These are phyloP conservation scores for Amblyraja radiata DNA, from an alignment of 2,797 vertebrate genomes.

Conservation along the genomic window DNA sequence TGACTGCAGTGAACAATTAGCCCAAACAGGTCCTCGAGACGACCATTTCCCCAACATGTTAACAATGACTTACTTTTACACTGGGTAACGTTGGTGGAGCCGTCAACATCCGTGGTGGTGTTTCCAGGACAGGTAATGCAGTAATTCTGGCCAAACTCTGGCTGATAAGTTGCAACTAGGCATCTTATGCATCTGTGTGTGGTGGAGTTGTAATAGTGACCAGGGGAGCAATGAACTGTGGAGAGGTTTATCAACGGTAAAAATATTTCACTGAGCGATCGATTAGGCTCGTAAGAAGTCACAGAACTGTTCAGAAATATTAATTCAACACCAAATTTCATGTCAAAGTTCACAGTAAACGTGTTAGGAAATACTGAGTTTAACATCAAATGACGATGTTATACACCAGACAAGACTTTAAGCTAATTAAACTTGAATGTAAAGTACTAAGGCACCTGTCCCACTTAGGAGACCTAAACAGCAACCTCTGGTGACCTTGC, in stretches of 20 bases:
- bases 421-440: neutral
- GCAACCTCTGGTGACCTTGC: too few relatives aligned
- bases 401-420: neutral
- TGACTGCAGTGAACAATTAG: neutral
- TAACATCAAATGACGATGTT: neutral
- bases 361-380: neutral
- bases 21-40: neutral
- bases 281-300: neutral
- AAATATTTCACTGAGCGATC: neutral
- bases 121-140: slow-evolving; percentile 88
- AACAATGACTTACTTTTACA: slow-evolving; percentile 80
- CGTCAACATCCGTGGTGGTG: slow-evolving; percentile 93
- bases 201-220: slow-evolving; percentile 86
- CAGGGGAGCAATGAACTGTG: slow-evolving; percentile 88
- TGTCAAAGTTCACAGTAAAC: neutral
- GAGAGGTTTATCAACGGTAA: slow-evolving; percentile 22
- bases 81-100: slow-evolving; percentile 86
- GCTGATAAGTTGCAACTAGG: slow-evolving; percentile 81
- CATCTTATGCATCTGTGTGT: slow-evolving; percentile 89
- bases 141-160: slow-evolving; percentile 89
- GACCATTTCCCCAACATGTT: too few relatives aligned
- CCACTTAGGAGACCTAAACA: too few relatives aligned
- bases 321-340: neutral
- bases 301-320: neutral
- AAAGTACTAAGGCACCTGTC: too few relatives aligned